Conservation (phyloP, 2,888 invertebrate genomes). For the Leptinotarsa peninsularis region DNA sequence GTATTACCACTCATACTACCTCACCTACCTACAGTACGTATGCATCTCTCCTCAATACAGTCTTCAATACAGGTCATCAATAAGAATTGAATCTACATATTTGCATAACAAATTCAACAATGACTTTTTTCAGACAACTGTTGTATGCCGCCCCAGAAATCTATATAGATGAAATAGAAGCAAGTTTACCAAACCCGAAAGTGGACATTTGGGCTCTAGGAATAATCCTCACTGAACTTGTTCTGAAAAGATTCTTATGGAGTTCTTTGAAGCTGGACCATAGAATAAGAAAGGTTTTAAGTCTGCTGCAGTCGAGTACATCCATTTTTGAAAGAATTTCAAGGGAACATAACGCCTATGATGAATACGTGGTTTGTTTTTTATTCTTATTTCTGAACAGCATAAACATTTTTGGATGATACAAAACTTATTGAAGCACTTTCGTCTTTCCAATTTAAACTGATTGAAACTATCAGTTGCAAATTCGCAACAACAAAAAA, state of each 20-base stretch:
- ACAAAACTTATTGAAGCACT: too few species aligned
- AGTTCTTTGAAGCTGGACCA: constrained; percentile 79
- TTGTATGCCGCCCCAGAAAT: constrained; percentile 87
- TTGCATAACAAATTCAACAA: too few species aligned
- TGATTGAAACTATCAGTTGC: too few species aligned
- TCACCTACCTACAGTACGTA: too few species aligned
- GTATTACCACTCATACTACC: too few species aligned
- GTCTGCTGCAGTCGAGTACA: constrained; percentile 73
- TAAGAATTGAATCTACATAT: too few species aligned
- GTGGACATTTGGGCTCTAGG: constrained; percentile 95
- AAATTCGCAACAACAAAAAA: too few species aligned
- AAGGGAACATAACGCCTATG: constrained; percentile 80
- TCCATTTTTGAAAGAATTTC: constrained; percentile 79
- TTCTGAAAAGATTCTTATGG: constrained; percentile 80
- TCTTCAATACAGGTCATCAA: too few species aligned
- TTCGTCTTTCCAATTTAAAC: too few species aligned
- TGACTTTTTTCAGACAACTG: constrained; percentile 72
- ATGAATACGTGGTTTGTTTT: constrained; percentile 71
- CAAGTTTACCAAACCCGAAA: constrained; percentile 72
- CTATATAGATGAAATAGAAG: constrained; percentile 73
- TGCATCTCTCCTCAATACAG: too few species aligned
- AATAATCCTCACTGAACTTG: constrained; percentile 86
- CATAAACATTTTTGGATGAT: too few species aligned
- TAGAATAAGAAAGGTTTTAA: constrained; percentile 80
- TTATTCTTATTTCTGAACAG: background rate